Evolutionary conservation across 2,113 vertebrate genomes (phyloP), one percentile per base, ranked within the genome.

Genomic region (Melanerpes aurifrons): DNA sequence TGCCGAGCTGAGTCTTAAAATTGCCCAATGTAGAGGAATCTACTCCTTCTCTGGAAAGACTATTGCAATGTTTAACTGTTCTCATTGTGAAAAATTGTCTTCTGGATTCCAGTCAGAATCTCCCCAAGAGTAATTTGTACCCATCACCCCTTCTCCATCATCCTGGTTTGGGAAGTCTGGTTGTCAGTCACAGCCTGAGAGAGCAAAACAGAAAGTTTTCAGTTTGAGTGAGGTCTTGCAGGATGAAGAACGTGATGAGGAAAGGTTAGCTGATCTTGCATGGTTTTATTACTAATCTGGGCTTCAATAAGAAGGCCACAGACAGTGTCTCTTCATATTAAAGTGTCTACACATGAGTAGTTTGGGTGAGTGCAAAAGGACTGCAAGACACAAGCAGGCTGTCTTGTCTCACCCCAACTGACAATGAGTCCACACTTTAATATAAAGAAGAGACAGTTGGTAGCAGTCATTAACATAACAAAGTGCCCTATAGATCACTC

Each of bases 391-490:
- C 64, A 89, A 82, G 90, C 88, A 90, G 78, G 87, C 92, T 93
- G 92, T 92, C 90, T 86, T 86, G 70, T 94, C 88, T 95, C n/a
- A 4, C 80, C 93, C 93, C 77, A 71, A 68, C 85, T 88, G 94
- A 87, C 87, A 92, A 82, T 89, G 93, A 94, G 94, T 83, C 91
- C 92, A 90, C 93, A 93, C 82, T 93, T 96, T 91, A 84, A 71
- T 77, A 85, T 94, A 91, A 94, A 93, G 91, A 90, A 81, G 72
- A 94, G 89, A 83, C 94, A 94, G 90, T 94, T 95, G 91, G 91
- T 81, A 94, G 75, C 89, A 90, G 94, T 94, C 91, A 93, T 96
- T 96, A 95, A 93, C 93, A 91, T 95, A 93, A 96, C 93, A 93
- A 95, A 95, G 95, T 95, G 79, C 82, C 93, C 87, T 67, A 24